Base-by-base conservation (phyloP, 2,888 invertebrate genomes). In the Gerosis bhagava region DNA sequence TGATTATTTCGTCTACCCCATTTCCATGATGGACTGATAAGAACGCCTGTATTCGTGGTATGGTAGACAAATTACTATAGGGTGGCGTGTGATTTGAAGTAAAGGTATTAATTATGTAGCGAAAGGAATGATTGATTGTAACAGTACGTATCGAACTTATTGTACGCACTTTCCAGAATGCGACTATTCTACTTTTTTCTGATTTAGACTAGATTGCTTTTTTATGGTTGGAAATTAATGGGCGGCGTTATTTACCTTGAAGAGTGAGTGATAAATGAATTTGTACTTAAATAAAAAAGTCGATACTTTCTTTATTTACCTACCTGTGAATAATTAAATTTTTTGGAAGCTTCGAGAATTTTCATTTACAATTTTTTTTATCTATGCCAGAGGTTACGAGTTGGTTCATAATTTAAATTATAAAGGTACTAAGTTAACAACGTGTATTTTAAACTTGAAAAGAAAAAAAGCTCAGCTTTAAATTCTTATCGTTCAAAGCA, bases 21-120 rank as follows among this genome's bases (percentile, higher is more conserved):
- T 75, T 75, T 71, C 67, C 72, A 75, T 69, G 84, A 84, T 83
- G 72, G 70, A 50, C 63, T 69, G 86, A 87, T 87, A 87, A 86
- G 81, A 68, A 54, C 56, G 59, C 53, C 67, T 52, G 67, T 75
- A 73, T 74, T 75, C 77, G 73, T 62, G 71, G 73, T 61, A 63
- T 62, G 67, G 67, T 62, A 73, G 79, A 80, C 80, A 83, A 84
- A 83, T 86, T 82, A 70, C 70, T 51, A 50, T 56, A 53, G 66
- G 70, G 71, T 74, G 73, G 76, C 37, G 13, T 36, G 40, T 65
- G 62, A 78, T 80, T 77, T 73, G 35, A 46, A 51, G 58, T 55
- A 62, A 46, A 28, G 46, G 40, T 32, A 84, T 86, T 84, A 84
- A 88, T 86, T 83, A 88, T 86, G 76, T 78, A 87, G 71, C 55